Base-by-base conservation (phyloP, 2,797 vertebrate genomes). In the Anabacerthia variegaticeps region DNA sequence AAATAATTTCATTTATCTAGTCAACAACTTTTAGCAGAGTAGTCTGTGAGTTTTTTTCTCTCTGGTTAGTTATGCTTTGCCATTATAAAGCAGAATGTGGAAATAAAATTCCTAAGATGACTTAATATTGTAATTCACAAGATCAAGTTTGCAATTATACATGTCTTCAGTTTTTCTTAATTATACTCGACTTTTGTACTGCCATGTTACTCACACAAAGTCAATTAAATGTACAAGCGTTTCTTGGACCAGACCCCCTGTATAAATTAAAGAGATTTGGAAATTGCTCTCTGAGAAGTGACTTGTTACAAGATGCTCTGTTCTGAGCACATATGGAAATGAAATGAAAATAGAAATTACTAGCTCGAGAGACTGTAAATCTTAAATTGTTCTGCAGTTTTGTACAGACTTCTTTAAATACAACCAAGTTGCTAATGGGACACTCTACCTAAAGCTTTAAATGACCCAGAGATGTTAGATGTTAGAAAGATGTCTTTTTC, bases 1-100 rank as follows among this genome's bases (percentile, higher is more conserved):
- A 89, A 69, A 85, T 61, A 93, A 69, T 77, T 96, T 95, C 77
- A 94, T 96, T 96, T 93, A 90, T 94, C 88, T 94, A 96, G 66
- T 90, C 85, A 95, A 92, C 85, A 96, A 92, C 55, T 96, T 96
- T 92, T 85, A 87, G 55, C 65, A 95, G 80, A 91, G 61, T 79
- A 65, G 56, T 67, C 91, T 95, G 43, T 54, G 55, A 85, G 21
- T 86, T 79, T 22, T 94, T 16, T 86, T 84, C 86, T 92, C 27
- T 55, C 59, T 94, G 30, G 12, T 72, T 96, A 92, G 83, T 90
- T 90, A 65, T 86, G 19, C 27, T 88, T 88, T 93, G 21, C 61
- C 37, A 65, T 73, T 94, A 73, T 73, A 82, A 81, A 90, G 43
- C 30, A 88, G 62, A 90, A 95, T 84, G 27, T 72, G 51, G 49